A percentile compares a stretch with the other conserved stretches of the same genome.
These are phyloP conservation scores for Holothuria leucospilota DNA, from an alignment of 53 echinoderm and acorn worm genomes.

Conservation along the genomic window DNA sequence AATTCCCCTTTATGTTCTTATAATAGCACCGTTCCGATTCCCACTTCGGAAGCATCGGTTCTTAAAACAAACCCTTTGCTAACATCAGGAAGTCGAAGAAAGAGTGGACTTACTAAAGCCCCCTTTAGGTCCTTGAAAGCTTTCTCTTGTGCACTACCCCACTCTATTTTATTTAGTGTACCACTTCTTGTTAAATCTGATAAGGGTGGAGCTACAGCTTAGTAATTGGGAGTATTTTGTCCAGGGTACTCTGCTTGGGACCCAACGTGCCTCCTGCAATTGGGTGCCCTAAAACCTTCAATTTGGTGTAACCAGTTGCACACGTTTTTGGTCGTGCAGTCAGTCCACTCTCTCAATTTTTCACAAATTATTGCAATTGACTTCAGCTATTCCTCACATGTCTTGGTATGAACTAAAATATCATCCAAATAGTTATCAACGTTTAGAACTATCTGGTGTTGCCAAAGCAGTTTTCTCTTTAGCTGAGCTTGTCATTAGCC, in stretches of 20 bases:
- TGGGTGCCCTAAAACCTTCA: no score
- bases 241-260: no score
- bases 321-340: conserved; percentile 57
- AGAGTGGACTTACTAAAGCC: no score
- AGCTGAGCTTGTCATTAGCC: conserved; percentile 57
- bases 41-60: conserved; percentile 46
- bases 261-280: no score
- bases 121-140: no score
- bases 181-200: conserved; percentile 53
- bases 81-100: conserved; percentile 41
- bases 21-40: conserved; percentile 34
- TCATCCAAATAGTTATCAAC: conserved; percentile 69
- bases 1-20: conserved; percentile 9
- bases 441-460: conserved; percentile 61
- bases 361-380: conserved; percentile 35
- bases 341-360: conserved; percentile 47
- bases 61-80: conserved; percentile 33
- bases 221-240: conserved; percentile 60
- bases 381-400: conserved; percentile 61
- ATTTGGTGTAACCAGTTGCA: conserved; percentile 50
- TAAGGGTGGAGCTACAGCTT: conserved; percentile 60
- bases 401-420: conserved; percentile 66
- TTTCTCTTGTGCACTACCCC: no score
- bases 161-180: conserved; percentile 37
- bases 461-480: no score